Conservation (phyloP, 2,888 invertebrate species). For the Peribatodes rhomboidaria region DNA sequence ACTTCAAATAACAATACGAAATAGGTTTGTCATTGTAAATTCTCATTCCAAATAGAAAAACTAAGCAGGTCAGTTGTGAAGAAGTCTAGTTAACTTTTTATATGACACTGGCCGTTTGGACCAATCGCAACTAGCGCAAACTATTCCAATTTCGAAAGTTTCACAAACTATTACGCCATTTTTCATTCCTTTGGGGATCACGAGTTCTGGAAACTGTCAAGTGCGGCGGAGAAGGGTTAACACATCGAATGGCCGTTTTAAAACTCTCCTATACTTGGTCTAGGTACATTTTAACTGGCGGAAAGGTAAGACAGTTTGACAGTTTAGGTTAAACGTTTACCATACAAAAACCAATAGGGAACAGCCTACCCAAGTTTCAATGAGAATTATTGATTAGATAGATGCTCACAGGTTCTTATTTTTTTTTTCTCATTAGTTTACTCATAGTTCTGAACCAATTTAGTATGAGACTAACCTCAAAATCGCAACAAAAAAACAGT, state of each 20-base stretch:
- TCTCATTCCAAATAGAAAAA: neutral
- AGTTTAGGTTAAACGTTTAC: neutral
- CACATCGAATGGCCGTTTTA: slow-evolving; percentile 41
- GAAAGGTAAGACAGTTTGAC: slow-evolving; percentile 13
- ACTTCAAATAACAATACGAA: too few species aligned
- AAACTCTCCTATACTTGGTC: slow-evolving; percentile 19
- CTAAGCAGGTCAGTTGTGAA: neutral
- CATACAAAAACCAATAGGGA: too few species aligned
- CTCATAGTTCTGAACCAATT: too few species aligned
- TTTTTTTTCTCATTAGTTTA: too few species aligned
- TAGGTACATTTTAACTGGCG: slow-evolving; percentile 8
- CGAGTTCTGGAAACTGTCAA: slow-evolving; percentile 52
- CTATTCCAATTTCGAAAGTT: slow-evolving; percentile 71
- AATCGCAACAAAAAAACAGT: too few species aligned
- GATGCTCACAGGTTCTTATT: too few species aligned
- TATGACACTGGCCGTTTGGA: slow-evolving; percentile 44
- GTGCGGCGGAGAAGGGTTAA: slow-evolving; percentile 52
- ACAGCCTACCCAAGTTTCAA: too few species aligned
- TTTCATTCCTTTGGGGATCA: slow-evolving; percentile 67
- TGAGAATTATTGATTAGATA: too few species aligned
- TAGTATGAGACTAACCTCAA: too few species aligned
- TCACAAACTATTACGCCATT: slow-evolving; percentile 57
- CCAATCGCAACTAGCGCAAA: slow-evolving; percentile 57
- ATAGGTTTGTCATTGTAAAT: too few species aligned
- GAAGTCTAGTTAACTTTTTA: slow-evolving; percentile 13